These are phyloP conservation scores for Phataginus tricuspis DNA, from an alignment of 2,797 vertebrate species.

Conservation along the genomic window DNA sequence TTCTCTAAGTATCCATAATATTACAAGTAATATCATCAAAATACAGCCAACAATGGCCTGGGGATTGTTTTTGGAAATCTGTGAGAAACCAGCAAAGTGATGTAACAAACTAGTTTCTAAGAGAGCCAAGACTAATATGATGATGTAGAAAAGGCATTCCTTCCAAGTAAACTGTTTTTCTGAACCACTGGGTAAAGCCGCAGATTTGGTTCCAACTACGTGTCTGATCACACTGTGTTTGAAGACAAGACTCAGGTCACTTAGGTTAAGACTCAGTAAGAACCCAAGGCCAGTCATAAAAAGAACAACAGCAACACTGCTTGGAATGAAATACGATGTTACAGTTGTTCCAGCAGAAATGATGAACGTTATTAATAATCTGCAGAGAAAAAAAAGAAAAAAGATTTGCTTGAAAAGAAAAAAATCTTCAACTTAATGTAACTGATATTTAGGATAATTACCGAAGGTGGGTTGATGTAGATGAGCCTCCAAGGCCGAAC, in stretches of 20 bases:
- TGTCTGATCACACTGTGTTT: conserved; percentile 78
- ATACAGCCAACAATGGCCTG: conserved; percentile 92
- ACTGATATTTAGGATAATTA: conserved; percentile 82
- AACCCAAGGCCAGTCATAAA: conserved; percentile 95
- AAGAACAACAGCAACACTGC: conserved; percentile 92
- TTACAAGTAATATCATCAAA: conserved; percentile 89
- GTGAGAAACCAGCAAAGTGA: conserved; percentile 86
- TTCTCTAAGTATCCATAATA: conserved; percentile 92
- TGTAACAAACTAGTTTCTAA: conserved; percentile 92
- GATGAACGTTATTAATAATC: conserved; percentile 95
- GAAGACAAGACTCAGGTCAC: conserved; percentile 88
- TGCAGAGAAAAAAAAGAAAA: conserved; percentile 84
- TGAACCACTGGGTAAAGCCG: conserved; percentile 76
- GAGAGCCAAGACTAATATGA: conserved; percentile 89
- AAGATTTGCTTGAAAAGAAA: conserved; percentile 81
- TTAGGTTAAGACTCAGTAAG: conserved; percentile 95
- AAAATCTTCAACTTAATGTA: conserved; percentile 31
- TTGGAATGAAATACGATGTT: conserved; percentile 95
- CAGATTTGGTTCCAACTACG: conserved; percentile 76
- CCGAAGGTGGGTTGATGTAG: conserved; percentile 96
- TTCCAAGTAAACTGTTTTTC: conserved; percentile 89
- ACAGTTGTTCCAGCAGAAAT: conserved; percentile 90
- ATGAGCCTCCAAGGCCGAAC: conserved; percentile 96
- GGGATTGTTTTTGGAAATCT: conserved; percentile 84
- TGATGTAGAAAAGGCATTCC: conserved; percentile 89